Base-by-base conservation (phyloP, 37 sponge, comb jelly and placozoan species). In the Crambe crambe region DNA sequence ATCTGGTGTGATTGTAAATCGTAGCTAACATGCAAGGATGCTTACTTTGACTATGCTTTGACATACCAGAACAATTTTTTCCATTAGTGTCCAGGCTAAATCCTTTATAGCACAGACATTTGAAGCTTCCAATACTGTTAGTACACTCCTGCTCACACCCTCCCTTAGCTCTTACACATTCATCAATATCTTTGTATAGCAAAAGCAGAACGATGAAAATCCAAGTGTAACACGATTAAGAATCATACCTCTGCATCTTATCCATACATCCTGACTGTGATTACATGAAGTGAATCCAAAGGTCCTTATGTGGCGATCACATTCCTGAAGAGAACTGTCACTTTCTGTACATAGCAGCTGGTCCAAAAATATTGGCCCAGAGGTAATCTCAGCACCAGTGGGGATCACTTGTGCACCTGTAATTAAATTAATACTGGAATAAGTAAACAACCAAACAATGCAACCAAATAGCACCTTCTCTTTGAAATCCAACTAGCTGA, bases 41-140 rank as follows among this genome's bases (percentile, higher is more conserved):
- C n/a, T n/a, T n/a, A n/a, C n/a, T n/a, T n/a, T n/a, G n/a, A n/a
- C n/a, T n/a, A n/a, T n/a, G n/a, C n/a, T n/a, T n/a, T 47, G 12
- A 47, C 51, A 47, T 47, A 47, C 51, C 51, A 47, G 51, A 15
- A 47, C 51, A 47, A 47, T 47, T 47, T 12, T 15, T 47, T 12
- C 51, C 51, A 47, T 47, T 47, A 6, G 12, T 47, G 12, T 47
- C 51, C 6, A 47, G 51, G 12, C 51, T 47, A 12, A 47, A 47
- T 23, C 80, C 80, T 26, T 1, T 21, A 2, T 68, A 1, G 8
- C 80, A 79, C 9, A 43, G 41, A 42, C 80, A 79, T 17, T 20
- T 34, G 66, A 76, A 80, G 81, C 87, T 86, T 39, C 87, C 87
- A 80, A 68, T 59, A 68, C 75, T 86, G 74, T 86, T 86, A 54